Conservation (phyloP, 2,113 vertebrate genomes). For the Clarias magur region DNA sequence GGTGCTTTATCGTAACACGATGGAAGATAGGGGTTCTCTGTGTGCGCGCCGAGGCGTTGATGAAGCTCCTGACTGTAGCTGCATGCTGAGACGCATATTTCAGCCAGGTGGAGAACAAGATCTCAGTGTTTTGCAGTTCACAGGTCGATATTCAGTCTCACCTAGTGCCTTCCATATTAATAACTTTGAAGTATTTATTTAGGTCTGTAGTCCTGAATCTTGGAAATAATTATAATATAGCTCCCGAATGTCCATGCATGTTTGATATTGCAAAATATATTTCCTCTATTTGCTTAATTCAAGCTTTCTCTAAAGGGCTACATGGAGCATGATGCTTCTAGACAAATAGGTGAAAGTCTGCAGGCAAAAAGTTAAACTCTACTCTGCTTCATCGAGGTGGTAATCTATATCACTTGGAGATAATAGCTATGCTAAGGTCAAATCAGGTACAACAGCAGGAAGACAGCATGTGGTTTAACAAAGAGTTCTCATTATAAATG, state of each 20-base stretch:
- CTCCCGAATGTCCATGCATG: background rate
- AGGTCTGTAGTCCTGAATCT: background rate
- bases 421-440: background rate
- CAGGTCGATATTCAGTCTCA: background rate
- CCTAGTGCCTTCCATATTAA: background rate
- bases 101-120: background rate
- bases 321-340: background rate
- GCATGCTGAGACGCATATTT: slow-evolving; percentile 12
- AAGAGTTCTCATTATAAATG: background rate
- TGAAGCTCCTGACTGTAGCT: background rate
- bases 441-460: background rate
- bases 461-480: background rate
- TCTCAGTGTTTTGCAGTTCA: background rate
- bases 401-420: background rate
- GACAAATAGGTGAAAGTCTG: background rate
- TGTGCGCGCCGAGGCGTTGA: slow-evolving; percentile 2
- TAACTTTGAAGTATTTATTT: background rate
- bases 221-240: background rate
- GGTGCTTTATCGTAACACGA: slow-evolving; percentile 16
- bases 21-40: slow-evolving; percentile 37
- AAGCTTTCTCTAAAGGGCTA: background rate
- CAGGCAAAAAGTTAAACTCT: background rate
- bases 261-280: background rate
- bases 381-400: background rate
- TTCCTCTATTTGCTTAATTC: background rate